Conservation (phyloP, 2,113 vertebrate genomes). For the Tychaedon coryphoeus region DNA sequence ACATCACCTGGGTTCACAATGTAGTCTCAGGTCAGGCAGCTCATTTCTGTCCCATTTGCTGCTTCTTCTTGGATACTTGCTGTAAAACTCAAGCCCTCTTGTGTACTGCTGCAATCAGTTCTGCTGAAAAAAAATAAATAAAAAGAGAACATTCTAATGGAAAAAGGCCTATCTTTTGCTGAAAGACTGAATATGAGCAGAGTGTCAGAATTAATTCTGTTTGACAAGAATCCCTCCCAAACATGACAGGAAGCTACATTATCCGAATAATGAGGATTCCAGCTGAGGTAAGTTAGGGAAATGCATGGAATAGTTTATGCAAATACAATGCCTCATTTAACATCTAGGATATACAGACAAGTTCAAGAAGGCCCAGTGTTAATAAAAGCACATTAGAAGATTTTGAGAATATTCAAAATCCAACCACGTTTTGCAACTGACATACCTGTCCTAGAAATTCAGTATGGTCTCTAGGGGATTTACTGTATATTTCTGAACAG, state of each 20-base stretch:
- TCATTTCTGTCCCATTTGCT: not conserved
- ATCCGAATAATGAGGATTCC: conserved; percentile 30
- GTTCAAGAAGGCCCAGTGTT: not conserved
- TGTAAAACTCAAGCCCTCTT: not conserved
- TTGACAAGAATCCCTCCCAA: conserved; percentile 20
- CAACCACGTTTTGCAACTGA: not conserved
- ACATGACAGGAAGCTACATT: conserved; percentile 29
- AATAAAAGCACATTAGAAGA: conserved; percentile 16
- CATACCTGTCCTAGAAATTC: conserved; percentile 29
- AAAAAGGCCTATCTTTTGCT: not conserved
- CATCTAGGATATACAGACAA: not conserved
- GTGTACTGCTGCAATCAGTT: not conserved
- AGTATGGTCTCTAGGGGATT: not conserved
- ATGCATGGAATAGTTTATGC: not conserved
- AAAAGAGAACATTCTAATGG: not conserved
- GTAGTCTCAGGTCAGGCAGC: not conserved
- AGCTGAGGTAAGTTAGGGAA: not conserved
- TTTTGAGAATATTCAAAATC: not conserved
- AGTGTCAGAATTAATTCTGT: conserved; percentile 16
- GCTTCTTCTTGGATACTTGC: not conserved
- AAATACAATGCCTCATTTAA: conserved; percentile 17
- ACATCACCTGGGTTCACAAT: not conserved
- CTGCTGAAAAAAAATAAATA: not conserved
- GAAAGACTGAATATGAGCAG: not conserved
- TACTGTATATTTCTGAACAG: not conserved